Base-by-base conservation (phyloP, 2,797 vertebrate species). In the Etheostoma perlongum region DNA sequence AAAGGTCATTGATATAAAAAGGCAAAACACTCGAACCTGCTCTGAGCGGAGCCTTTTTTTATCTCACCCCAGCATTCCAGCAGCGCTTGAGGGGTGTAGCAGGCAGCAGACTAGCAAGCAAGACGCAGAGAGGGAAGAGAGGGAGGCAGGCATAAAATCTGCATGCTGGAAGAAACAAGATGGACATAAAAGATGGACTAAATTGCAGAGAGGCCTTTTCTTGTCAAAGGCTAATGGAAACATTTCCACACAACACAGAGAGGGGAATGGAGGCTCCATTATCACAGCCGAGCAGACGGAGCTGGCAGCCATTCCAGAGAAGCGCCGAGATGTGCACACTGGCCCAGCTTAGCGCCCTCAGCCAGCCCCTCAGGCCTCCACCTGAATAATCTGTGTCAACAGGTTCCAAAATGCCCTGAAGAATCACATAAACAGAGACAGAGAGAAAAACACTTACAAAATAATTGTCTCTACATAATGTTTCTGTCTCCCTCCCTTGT, bases 311-410 rank as follows among this genome's bases (percentile, higher is more conserved):
- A 92, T 92, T 91, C 89, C 85, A 91, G 90, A 90, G 92, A 87
- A 90, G 90, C 80, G 86, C 91, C 92, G 93, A 94, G 92, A 94
- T 92, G 92, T 93, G 91, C 90, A 91, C 92, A 87, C 89, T 83
- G 90, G 92, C 90, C 91, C 88, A 14, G 92, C 90, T 90, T 91
- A 91, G 88, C 75, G 93, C 94, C 94, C 90, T 89, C 83, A 91
- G 94, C 92, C 83, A 91, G 88, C 90, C 95, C 94, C 88, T 80
- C 84, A 89, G 94, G 92, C 92, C 88, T 90, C 87, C 91, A 95
- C 94, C 95, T 95, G 94, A 94, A 91, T 94, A 95, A 95, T 95
- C 94, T 95, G 91, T 94, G 94, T 95, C 95, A 95, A 95, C 95
- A 95, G 95, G 95, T 95, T 94, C 94, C 93, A 95, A 94, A 92